Evolutionary conservation across 92 coral and sea anemone species (phyloP).

Genomic region (Zoanthus gigantus): DNA sequence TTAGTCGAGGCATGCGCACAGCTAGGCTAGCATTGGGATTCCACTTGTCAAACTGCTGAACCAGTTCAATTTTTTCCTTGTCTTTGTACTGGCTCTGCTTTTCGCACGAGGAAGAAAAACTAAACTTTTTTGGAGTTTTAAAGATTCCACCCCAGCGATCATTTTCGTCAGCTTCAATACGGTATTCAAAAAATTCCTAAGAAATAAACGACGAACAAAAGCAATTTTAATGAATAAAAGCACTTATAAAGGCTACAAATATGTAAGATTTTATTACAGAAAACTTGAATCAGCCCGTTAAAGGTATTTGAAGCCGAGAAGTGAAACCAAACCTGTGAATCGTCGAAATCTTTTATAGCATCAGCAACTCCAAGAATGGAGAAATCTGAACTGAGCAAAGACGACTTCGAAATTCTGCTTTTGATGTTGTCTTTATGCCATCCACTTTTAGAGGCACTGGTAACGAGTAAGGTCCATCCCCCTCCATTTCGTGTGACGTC

Average conservation of each 20-base stretch:
- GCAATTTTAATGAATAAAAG: too few species aligned
- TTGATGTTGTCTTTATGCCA: conserved; percentile 64
- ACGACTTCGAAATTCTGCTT: conserved; percentile 45
- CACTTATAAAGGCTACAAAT: too few species aligned
- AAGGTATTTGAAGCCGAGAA: too few species aligned
- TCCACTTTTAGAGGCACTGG: conserved; percentile 61
- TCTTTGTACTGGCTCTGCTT: conserved; percentile 47
- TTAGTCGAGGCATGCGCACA: conserved; percentile 65
- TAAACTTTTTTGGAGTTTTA: conserved; percentile 56
- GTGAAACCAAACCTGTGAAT: conserved; percentile 48
- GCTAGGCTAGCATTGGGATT: conserved; percentile 40
- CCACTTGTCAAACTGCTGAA: conserved; percentile 54
- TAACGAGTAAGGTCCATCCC: conserved; percentile 69
- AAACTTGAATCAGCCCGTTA: too few species aligned
- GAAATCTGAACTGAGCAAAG: conserved; percentile 58
- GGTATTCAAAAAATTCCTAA: conserved; percentile 67
- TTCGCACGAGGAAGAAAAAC: conserved; percentile 52
- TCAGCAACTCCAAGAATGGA: conserved; percentile 63
- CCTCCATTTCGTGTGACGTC: conserved; percentile 69
- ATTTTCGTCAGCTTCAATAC: conserved; percentile 69
- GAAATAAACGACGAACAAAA: neutral
- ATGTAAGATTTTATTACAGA: too few species aligned
- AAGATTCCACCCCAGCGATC: conserved; percentile 69
- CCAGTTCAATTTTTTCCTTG: conserved; percentile 41
- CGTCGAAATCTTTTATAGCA: conserved; percentile 58